A percentile compares a stretch with the other conserved stretches of the same genome.
Evolutionary conservation across 2,888 invertebrate species (phyloP).

Genomic region (Dicyrtomina minuta): DNA sequence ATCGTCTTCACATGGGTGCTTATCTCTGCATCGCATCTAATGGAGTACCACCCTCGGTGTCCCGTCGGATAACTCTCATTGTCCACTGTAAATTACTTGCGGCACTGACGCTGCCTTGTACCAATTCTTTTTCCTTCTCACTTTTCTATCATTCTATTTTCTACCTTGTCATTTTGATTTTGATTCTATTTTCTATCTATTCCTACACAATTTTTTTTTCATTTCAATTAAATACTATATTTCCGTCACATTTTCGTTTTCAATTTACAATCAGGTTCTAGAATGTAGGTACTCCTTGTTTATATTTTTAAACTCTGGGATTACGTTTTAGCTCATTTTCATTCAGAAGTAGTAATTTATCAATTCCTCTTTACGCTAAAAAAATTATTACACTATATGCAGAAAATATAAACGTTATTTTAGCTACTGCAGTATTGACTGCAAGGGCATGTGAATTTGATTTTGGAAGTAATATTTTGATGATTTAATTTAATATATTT

Average conservation of each 20-base stretch:
- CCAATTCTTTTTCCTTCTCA: constrained; percentile 23
- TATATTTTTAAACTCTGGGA: no score
- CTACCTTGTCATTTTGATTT: no score
- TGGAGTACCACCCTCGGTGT: constrained; percentile 83
- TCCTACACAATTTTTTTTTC: no score
- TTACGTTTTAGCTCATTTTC: no score
- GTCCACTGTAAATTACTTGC: constrained; percentile 68
- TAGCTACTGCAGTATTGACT: no score
- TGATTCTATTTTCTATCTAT: not conserved
- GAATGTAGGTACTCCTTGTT: not conserved
- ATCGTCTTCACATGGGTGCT: constrained; percentile 71
- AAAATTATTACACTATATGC: no score
- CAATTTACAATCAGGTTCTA: not conserved
- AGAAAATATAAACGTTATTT: no score
- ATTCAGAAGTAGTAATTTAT: no score
- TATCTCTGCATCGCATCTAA: constrained; percentile 73
- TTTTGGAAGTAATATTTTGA: not conserved
- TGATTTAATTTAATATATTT: not conserved
- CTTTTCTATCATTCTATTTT: not conserved
- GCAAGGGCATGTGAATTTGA: not conserved
- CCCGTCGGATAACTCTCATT: constrained; percentile 82
- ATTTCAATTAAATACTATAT: not conserved
- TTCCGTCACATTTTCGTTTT: not conserved
- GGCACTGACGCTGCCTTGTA: constrained; percentile 36
- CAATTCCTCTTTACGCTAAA: no score